These are phyloP conservation scores for Leptopilina syphax DNA, from an alignment of 2,888 invertebrate species.

Conservation along the genomic window DNA sequence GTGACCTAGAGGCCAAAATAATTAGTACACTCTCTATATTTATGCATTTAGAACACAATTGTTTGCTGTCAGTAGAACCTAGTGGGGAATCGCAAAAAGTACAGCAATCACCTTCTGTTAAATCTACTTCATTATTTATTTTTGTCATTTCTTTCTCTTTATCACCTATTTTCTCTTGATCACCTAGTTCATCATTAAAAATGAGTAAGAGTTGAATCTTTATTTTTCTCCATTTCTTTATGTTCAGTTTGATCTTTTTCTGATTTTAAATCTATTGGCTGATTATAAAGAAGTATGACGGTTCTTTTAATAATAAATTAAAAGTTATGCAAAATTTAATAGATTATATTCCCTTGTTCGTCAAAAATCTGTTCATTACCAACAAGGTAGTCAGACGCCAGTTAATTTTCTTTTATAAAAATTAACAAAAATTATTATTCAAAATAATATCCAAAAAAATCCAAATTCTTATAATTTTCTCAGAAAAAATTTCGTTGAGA, in stretches of 20 bases:
- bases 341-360: too few species aligned
- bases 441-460: too few species aligned
- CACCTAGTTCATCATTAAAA: neutral
- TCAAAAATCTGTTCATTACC: too few species aligned
- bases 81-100: neutral
- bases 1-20: neutral
- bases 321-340: too few species aligned
- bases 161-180: too few species aligned
- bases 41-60: neutral
- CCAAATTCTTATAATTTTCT: too few species aligned
- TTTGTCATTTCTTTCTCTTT: neutral
- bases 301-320: too few species aligned
- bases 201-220: neutral
- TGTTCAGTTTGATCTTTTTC: neutral
- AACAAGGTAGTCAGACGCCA: too few species aligned
- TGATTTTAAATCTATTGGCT: neutral
- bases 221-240: neutral
- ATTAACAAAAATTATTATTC: too few species aligned
- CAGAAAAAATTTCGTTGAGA: too few species aligned
- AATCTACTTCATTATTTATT: neutral
- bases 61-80: too few species aligned
- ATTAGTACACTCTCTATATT: neutral
- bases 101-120: neutral
- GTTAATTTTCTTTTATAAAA: too few species aligned
- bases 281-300: neutral